Evolutionary conservation across 2,888 invertebrate species (phyloP), one percentile per base, ranked within the genome.

Genomic region (Cosmia pyralina): DNA sequence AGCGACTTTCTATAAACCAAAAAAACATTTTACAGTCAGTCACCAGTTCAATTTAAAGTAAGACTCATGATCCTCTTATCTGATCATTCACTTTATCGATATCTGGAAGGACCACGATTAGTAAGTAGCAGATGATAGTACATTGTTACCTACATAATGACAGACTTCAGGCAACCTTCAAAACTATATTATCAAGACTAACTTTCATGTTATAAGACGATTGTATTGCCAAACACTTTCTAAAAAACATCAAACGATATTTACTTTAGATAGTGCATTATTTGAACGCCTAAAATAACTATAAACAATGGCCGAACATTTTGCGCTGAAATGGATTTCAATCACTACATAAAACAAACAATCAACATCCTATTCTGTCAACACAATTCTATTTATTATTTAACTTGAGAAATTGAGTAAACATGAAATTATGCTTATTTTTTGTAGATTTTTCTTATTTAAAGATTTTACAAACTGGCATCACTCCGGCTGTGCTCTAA

Each of bases 311-410:
- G 50, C 34, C 13, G 38, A 63, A n/a, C n/a, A 52, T 62, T 75
- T 78, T 79, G 58, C 48, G 15, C 22, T 28, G 55, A 70, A 71
- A 67, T 46, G 15, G 66, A 46, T 76, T 59, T 60, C 67, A 75
- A 69, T 78, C 34, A 65, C 55, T 71, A 64, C 22, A 6, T 41
- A 52, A 55, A 60, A 76, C 57, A 67, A 76, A 70, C 46, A 81
- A 68, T 64, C 55, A 65, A 59, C n/a, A 55, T 46, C 48, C 6
- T 52, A 17, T 66, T 50, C n/a, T 19, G 10, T 69, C 0, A 34
- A 59, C 17, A 67, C 53, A 55, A 59, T 58, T 64, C 3, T 64
- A 28, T 38, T 46, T 59, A 44, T 34, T 64, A 50, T 55, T 59
- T 50, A 19, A 48, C 34, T 72, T 41, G 19, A 59, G 64, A 22